Conservation (phyloP, 2,113 vertebrate species). For the Channa argus region DNA sequence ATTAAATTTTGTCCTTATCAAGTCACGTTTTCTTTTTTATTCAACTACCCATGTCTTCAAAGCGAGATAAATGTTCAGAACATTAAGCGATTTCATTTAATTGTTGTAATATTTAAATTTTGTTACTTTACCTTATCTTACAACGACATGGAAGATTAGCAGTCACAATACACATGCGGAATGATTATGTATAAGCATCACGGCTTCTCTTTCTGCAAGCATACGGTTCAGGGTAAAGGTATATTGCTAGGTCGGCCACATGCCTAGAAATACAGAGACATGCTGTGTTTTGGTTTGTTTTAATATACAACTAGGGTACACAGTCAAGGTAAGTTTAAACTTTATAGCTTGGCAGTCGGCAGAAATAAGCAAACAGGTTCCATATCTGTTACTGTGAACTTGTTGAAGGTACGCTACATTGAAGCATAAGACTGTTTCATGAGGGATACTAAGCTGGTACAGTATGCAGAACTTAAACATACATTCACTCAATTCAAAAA, state of each 20-base stretch:
- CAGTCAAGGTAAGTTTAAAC: conserved; percentile 6
- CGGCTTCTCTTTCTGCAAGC: conserved; percentile 1
- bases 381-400: conserved; percentile 20
- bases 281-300: conserved; percentile 8
- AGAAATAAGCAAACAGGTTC: neutral
- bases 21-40: conserved; percentile 10
- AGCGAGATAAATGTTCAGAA: conserved; percentile 12
- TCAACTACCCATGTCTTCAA: conserved; percentile 9
- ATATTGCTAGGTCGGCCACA: conserved; percentile 23
- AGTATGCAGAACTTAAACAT: neutral
- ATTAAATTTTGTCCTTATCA: conserved; percentile 13
- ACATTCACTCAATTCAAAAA: conserved; percentile 11
- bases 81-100: conserved; percentile 17
- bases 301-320: neutral
- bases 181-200: neutral
- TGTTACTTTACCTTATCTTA: conserved; percentile 15
- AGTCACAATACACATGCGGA: neutral
- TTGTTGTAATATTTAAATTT: conserved; percentile 19
- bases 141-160: conserved; percentile 8
- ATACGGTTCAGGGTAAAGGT: neutral
- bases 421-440: conserved; percentile 6
- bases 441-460: neutral
- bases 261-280: conserved; percentile 6
- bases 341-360: neutral
- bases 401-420: conserved; percentile 3